These are phyloP conservation scores for Morphnarchus princeps DNA, from an alignment of 2,113 vertebrate genomes.

Conservation along the genomic window DNA sequence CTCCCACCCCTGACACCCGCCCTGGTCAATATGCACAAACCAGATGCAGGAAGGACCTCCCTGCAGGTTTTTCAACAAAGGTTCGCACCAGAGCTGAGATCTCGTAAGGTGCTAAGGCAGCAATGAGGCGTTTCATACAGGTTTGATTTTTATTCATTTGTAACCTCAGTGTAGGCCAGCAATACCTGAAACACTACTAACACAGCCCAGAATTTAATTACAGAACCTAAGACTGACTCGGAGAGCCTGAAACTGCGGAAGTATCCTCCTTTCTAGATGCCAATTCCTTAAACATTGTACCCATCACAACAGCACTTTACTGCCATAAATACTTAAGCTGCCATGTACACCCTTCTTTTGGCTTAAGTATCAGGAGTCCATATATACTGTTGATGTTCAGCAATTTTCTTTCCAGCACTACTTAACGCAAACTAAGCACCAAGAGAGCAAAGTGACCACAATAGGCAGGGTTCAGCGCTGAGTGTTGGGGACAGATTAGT, in stretches of 20 bases:
- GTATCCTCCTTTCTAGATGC: background rate
- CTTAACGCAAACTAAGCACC: background rate
- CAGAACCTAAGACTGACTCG: background rate
- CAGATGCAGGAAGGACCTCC: background rate
- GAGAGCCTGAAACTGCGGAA: background rate
- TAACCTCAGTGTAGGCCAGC: background rate
- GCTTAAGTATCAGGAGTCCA: background rate
- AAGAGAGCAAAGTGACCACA: background rate
- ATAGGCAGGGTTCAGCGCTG: background rate
- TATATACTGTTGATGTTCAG: background rate
- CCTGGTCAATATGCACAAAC: accelerated
- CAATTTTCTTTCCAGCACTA: background rate
- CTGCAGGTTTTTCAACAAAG: background rate
- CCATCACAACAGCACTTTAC: background rate
- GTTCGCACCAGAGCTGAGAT: background rate
- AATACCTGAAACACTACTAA: background rate
- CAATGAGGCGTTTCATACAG: accelerated
- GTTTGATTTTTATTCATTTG: background rate
- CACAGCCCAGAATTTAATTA: background rate
- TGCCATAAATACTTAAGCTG: background rate
- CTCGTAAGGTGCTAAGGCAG: background rate
- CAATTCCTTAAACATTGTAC: background rate
- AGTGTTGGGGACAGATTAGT: background rate
- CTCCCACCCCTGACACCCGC: background rate
- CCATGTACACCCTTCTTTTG: background rate